Evolutionary conservation across 2,797 vertebrate species (phyloP), one percentile per base, ranked within the genome.

Genomic region (Falco cherrug): DNA sequence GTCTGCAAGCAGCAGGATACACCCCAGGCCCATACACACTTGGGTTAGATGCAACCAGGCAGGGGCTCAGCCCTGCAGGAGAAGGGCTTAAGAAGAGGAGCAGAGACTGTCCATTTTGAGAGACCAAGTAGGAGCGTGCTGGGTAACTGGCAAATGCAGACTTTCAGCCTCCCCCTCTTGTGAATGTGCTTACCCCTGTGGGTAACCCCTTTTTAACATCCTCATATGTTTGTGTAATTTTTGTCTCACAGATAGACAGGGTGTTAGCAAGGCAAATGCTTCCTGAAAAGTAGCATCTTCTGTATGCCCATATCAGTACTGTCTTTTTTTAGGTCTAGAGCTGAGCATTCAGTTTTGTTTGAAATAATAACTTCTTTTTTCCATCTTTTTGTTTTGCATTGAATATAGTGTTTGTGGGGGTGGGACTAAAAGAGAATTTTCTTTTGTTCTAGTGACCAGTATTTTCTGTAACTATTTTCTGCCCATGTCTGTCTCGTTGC

Each of bases 171-270:
- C 96, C 93, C 35, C 92, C 92, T 97, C 96, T 78, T 3, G 90
- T 83, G 75, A 97, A 92, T 93, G 68, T 35, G 93, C 65, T 94
- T 95, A 94, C 88, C 89, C 92, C 90, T 41, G 92, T 64, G 90
- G 60, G 92, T 96, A 95, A 97, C 94, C 93, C 65, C 84, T 21
- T 89, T 93, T 95, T 81, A 65, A 81, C 93, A 3, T 95, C 81
- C 87, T 95, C 94, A 54, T 93, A 95, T 97, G 94, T 97, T 95
- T 94, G 68, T 95, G 86, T 94, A 87, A 87, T 97, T 93, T 95
- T 91, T 93, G 82, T 91, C 93, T 96, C 93, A 68, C 95, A 95
- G 96, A 95, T 83, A 96, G 97, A 93, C 93, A 96, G 93, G 79
- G 94, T 97, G 95, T 95, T 96, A 97, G 96, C 78, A 7, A 95